phyloP scores from a whole-genome alignment of 2,888 invertebrate species.

The Coenonympha glycerion region DNA sequence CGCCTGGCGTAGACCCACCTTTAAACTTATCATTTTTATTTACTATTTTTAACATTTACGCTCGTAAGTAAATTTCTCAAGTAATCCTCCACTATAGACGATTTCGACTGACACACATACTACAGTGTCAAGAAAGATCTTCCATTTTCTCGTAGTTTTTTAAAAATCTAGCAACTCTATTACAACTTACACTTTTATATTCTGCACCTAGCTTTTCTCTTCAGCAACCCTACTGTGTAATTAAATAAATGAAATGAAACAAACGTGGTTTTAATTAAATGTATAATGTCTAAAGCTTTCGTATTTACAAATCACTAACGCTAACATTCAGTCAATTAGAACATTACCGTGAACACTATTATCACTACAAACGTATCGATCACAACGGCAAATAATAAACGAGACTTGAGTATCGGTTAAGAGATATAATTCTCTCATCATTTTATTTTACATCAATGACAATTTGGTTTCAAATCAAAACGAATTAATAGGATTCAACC shows the following conservation, averaged over 20 bases:
- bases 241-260: conserved; percentile 36
- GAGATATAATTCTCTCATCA: conserved; percentile 60
- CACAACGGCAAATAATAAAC: conserved; percentile 70
- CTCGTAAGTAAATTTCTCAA: too few species aligned
- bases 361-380: conserved; percentile 69
- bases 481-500: conserved; percentile 50
- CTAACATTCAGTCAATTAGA: conserved; percentile 72
- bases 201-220: background rate
- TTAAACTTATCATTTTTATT: too few species aligned
- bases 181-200: background rate
- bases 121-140: conserved; percentile 18
- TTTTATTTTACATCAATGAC: conserved; percentile 44
- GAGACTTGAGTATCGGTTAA: conserved; percentile 66
- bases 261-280: conserved; percentile 60
- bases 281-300: conserved; percentile 71
- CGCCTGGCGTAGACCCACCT: too few species aligned
- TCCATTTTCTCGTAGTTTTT: conserved; percentile 28
- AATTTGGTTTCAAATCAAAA: conserved; percentile 56
- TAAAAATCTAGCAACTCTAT: background rate
- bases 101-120: background rate
- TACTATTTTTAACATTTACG: too few species aligned
- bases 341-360: conserved; percentile 72
- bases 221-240: conserved; percentile 3
- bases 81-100: too few species aligned
- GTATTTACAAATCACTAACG: conserved; percentile 73